Evolutionary conservation across 2,113 vertebrate species (phyloP), one percentile per base, ranked within the genome.

Genomic region (Vulpes vulpes): DNA sequence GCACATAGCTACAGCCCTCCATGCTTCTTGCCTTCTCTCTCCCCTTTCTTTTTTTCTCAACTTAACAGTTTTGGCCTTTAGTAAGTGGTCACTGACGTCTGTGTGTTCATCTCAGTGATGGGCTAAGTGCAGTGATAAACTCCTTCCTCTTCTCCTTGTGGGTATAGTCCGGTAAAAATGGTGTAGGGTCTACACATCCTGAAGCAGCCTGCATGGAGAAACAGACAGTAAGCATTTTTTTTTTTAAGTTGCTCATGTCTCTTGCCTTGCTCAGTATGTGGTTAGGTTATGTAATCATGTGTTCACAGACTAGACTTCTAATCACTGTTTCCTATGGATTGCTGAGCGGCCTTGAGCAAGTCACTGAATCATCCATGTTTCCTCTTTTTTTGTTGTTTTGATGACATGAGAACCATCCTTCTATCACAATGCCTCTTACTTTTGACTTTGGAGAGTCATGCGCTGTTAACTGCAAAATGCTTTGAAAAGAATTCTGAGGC

Each of bases 401-500:
- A 90, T 35, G 53, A 82, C 91, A 25, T 60, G 25, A 85, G 27
- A 82, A 30, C 51, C 22, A 53, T 65, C 15, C 12, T 88, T 64
- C 20, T n/a, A 30, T n/a, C 30, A 0, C 19, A 43, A 20, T 19
- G 4, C 25, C 15, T 62, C 59, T 94, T 51, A 32, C 20, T 6
- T 65, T 96, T 88, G 27, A 76, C 51, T 91, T 82, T 38, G 27
- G 8, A 49, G n/a, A 27, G 10, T 11, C 1, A 4, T 17, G 11
- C 10, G 15, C 49, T 60, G 27, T 49, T 93, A 30, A 71, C 19
- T 60, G 8, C 22, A 69, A 60, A 92, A 67, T 14, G 43, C 14
- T 83, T 71, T 35, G 88, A 95, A 88, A 89, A 17, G 38, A 92
- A 95, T 78, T 84, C 8, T 51, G 69, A 95, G 65, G 19, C 14